phyloP scores from a whole-genome alignment of 2,113 vertebrate genomes.

The Chionis minor region DNA sequence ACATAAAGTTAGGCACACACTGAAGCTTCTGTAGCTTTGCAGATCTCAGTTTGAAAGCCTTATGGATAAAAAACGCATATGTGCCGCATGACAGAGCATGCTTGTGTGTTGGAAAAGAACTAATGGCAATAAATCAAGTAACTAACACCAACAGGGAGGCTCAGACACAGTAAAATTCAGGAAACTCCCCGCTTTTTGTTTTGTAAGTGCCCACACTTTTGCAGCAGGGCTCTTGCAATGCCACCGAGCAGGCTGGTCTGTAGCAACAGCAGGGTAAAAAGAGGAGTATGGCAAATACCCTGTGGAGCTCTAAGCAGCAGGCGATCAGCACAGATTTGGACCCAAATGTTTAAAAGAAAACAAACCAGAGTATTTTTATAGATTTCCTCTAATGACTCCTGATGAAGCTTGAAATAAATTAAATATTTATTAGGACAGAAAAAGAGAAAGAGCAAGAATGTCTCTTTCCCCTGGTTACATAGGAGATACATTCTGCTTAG shows the following conservation, averaged over 20 bases:
- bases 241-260: neutral
- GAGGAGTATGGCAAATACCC: neutral
- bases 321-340: fast-evolving
- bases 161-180: neutral
- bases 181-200: neutral
- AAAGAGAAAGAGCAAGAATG: neutral
- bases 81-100: neutral
- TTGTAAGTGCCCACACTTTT: neutral
- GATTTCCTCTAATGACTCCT: neutral
- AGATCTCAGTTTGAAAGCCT: neutral
- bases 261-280: neutral
- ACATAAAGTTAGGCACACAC: neutral
- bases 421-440: neutral
- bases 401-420: neutral
- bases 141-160: neutral
- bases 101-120: neutral
- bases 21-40: neutral
- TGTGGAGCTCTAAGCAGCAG: neutral
- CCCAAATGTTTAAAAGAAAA: neutral
- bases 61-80: neutral
- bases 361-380: neutral
- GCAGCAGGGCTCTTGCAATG: neutral
- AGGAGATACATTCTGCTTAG: neutral
- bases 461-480: neutral
- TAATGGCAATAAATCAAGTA: neutral